Evolutionary conservation across 2,888 invertebrate genomes (phyloP).

Genomic region (Dolichomitus sp.): DNA sequence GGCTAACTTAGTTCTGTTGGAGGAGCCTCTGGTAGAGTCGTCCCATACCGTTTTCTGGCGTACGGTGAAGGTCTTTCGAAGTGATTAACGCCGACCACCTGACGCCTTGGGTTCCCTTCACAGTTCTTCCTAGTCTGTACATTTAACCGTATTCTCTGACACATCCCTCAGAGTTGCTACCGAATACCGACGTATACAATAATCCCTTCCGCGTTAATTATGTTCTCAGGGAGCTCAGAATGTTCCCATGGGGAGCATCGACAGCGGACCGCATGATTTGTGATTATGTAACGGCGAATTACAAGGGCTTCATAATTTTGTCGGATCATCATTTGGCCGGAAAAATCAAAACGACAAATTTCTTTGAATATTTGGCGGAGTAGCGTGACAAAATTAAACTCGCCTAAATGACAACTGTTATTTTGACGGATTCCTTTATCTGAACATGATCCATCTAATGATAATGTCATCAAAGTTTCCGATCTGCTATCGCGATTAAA

Average conservation of each 20-base stretch:
- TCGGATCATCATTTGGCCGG: background rate
- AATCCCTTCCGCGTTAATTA: slow-evolving; percentile 76
- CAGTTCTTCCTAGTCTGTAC: slow-evolving; percentile 43
- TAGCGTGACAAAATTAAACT: no score
- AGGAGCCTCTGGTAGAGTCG: slow-evolving; percentile 1
- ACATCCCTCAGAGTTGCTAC: slow-evolving; percentile 37
- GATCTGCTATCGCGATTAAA: background rate
- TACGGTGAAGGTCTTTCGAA: slow-evolving; percentile 40
- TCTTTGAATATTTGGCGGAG: no score
- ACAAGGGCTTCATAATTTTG: background rate
- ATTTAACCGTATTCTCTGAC: slow-evolving; percentile 27
- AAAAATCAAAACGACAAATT: background rate
- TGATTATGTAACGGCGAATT: slow-evolving; percentile 15
- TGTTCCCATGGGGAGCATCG: slow-evolving; percentile 41
- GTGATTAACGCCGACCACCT: slow-evolving; percentile 79
- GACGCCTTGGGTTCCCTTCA: slow-evolving; percentile 70
- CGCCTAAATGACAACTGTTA: no score
- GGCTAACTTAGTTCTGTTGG: slow-evolving; percentile 21
- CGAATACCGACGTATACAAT: slow-evolving; percentile 42
- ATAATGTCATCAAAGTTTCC: background rate
- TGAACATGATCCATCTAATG: background rate
- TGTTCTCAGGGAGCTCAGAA: slow-evolving; percentile 69
- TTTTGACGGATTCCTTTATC: background rate
- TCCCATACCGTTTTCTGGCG: slow-evolving; percentile 5
- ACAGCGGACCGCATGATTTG: slow-evolving; percentile 18